These are phyloP conservation scores for Drosophila gaucha DNA, from an alignment of 2,888 invertebrate species.

Conservation along the genomic window DNA sequence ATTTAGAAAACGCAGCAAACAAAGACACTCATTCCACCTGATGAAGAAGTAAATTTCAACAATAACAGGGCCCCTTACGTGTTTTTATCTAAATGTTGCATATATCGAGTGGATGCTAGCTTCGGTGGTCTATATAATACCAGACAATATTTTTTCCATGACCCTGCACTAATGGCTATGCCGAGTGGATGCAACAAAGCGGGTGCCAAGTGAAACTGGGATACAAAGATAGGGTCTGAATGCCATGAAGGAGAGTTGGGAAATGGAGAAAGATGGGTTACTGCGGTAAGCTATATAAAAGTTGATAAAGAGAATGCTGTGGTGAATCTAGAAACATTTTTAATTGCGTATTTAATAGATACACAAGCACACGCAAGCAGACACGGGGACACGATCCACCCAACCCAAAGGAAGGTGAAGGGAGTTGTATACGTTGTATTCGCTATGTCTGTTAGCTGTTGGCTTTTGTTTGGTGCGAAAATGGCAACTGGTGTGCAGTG, in stretches of 20 bases:
- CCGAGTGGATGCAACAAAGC: slow-evolving; percentile 76
- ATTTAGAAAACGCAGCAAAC: too few species aligned
- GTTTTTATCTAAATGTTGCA: background rate
- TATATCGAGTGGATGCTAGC: slow-evolving; percentile 1
- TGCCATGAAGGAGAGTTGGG: background rate
- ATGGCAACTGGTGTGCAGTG: slow-evolving; percentile 74
- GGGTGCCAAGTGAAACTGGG: slow-evolving; percentile 31
- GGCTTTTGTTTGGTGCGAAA: slow-evolving; percentile 68
- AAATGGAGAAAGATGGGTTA: too few species aligned
- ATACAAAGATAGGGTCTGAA: background rate
- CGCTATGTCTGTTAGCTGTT: slow-evolving; percentile 59
- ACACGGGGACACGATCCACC: background rate
- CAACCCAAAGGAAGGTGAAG: background rate
- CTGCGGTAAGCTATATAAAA: slow-evolving; percentile 57
- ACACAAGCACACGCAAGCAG: slow-evolving; percentile 18
- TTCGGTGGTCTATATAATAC: slow-evolving; percentile 1
- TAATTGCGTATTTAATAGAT: slow-evolving; percentile 78
- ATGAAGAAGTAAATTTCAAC: too few species aligned
- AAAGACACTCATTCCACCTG: too few species aligned
- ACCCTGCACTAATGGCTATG: slow-evolving; percentile 53
- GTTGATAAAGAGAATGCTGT: slow-evolving; percentile 62
- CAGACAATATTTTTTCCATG: slow-evolving; percentile 5
- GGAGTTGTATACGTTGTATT: slow-evolving; percentile 31
- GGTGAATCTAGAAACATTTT: slow-evolving; percentile 71
- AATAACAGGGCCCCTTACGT: too few species aligned